Base-by-base conservation (phyloP, 1,140 invertebrate genomes). In the Achatina immaculata region DNA sequence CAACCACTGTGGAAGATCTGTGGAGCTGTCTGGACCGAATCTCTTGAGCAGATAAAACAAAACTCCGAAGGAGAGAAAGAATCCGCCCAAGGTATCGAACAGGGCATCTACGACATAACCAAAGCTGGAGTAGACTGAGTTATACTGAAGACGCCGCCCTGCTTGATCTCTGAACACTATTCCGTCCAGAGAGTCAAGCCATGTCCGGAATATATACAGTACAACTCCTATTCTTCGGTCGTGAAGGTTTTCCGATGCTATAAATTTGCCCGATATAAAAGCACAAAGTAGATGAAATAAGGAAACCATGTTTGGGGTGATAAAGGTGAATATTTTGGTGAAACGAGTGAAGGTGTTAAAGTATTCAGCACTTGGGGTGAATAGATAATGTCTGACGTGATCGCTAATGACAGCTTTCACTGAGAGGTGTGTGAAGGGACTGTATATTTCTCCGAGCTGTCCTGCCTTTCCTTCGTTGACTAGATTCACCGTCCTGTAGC, bases 241-340 rank as follows among this genome's bases (percentile, higher is more conserved):
- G 68, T 82, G 80, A 16, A 91, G 77, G 55, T 78, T 83, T 21
- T 88, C 87, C 19, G 87, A 88, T 21, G 85, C 81, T 7, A 90
- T 81, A 62, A 90, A 86, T 81, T 87, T 88, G 14, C 84, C 86
- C n/a, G 86, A 78, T 28, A 90, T 75, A 40, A 90, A 83, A 11
- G 86, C 84, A 6, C 89, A 38, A 73, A 88, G 36, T 40, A 89
- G 83, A 83, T 89, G 88, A 31, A 80, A 81, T 38, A 89, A 80
- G 14, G 85, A 89, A 36, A 91, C 84, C 81, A 89, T 86, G 80
- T 91, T 90, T 34, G 90, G 86, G 16, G 89, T 88, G 11, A 91
- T 88, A 69, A 88, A 89, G 55, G 83, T 87, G 81, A 90, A 88
- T 40, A 86, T 75, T 55, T 85, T 76, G 62, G 86, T 89, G 81